Percentiles rank a stretch among this genome's conserved stretches.
Evolutionary conservation across 2,797 vertebrate genomes (phyloP).

Genomic region (Cyprinodon diabolis): DNA sequence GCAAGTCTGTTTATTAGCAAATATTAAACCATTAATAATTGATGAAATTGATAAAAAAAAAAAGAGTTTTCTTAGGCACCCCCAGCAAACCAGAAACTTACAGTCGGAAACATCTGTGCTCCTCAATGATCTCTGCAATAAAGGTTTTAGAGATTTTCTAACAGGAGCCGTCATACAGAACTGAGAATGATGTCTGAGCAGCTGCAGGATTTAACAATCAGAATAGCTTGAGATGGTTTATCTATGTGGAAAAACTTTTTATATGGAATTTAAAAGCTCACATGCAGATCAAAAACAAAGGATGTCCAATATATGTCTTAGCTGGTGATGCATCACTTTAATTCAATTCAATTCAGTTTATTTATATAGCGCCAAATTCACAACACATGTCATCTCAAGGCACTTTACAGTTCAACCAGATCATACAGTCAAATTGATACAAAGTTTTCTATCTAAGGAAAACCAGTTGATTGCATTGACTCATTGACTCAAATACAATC

Average conservation of each 20-base stretch:
- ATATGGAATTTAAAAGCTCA: background rate
- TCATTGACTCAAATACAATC: too few relatives aligned
- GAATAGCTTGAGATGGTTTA: background rate
- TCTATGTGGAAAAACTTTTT: background rate
- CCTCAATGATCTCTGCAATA: background rate
- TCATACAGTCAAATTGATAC: too few relatives aligned
- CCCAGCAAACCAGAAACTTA: background rate
- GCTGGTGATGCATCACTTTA: background rate
- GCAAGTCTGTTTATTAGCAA: background rate
- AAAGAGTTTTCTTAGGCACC: background rate
- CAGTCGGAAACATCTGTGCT: background rate
- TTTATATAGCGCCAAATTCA: too few relatives aligned
- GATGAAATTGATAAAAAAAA: background rate
- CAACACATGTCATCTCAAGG: too few relatives aligned
- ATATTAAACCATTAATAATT: background rate
- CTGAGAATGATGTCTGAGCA: too few relatives aligned
- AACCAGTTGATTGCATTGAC: too few relatives aligned
- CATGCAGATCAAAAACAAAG: background rate
- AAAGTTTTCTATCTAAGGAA: too few relatives aligned
- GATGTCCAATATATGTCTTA: background rate
- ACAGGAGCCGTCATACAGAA: too few relatives aligned
- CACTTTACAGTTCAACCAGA: too few relatives aligned
- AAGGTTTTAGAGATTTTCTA: background rate
- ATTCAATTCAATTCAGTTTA: too few relatives aligned
- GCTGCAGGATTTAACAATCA: background rate